Evolutionary conservation across 2,113 vertebrate species (phyloP), one percentile per base, ranked within the genome.

Genomic region (Carlito syrichta): DNA sequence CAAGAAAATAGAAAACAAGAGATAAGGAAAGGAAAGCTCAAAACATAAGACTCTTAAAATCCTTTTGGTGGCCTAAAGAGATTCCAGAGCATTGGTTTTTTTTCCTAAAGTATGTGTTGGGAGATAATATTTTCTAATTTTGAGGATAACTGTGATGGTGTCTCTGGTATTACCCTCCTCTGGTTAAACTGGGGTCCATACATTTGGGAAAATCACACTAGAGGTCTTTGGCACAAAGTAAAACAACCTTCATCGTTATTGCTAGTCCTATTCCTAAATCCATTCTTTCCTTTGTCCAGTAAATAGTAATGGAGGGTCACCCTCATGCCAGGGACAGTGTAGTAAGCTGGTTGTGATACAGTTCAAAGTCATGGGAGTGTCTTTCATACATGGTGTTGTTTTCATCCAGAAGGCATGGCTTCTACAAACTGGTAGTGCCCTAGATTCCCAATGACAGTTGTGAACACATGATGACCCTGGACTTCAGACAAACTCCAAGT

Each of bases 51-150:
- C 22, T 81, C n/a, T 30, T 86, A 30, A 84, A 76, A 91, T 74
- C 5, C 14, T 77, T 56, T 48, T 76, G 77, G 43, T 16, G 11
- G 13, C 7, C 1, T 76, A 43, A 62, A 27, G 17, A 74, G 30
- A 91, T 74, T 79, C 50, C 79, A 13, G 8, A 81, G 86, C 43
- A 86, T 3, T 30, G 60, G 30, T 60, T 81, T 19, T 43, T 91
- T 66, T 30, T 95, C 27, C 73, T 76, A 48, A 66, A 91, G 58
- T 56, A 43, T 56, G 6, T 77, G 40, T 68, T 58, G 63, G 43
- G 45, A 88, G 43, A 93, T 69, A 69, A n/a, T 76, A 95, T 82
- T 92, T 60, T 96, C 92, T 86, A 40, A 63, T 83, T 90, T 97
- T 8, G 23, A 66, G 56, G 16, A 63, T 82, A 62, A 86, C 4